Evolutionary conservation across 2,888 invertebrate species (phyloP).

Genomic region (Pristionchus exspectatus): DNA sequence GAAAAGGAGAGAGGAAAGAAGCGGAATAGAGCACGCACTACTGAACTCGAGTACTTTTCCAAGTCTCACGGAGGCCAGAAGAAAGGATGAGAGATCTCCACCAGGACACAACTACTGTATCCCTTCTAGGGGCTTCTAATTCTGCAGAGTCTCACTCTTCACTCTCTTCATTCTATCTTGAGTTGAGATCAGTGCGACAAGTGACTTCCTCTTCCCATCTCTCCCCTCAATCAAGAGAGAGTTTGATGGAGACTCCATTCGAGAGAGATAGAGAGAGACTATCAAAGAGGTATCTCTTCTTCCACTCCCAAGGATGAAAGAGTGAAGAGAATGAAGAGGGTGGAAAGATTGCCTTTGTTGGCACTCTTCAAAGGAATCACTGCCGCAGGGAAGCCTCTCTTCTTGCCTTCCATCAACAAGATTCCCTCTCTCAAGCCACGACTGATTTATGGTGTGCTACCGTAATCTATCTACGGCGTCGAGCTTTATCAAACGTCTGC

Average conservation of each 20-base stretch:
- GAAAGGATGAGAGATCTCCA: background rate
- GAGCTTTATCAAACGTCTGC: slow-evolving; percentile 8
- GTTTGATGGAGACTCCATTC: slow-evolving; percentile 15
- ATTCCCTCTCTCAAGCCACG: background rate
- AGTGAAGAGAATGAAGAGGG: slow-evolving; percentile 3
- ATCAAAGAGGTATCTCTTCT: slow-evolving; percentile 14
- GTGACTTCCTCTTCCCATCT: slow-evolving; percentile 34
- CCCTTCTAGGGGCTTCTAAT: background rate
- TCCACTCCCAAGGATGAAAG: background rate
- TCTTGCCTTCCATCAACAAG: slow-evolving; percentile 1
- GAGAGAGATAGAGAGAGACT: slow-evolving; percentile 22
- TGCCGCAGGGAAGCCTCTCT: slow-evolving; percentile 1
- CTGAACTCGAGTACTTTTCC: slow-evolving; percentile 1
- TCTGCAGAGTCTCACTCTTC: background rate
- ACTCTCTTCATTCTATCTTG: background rate
- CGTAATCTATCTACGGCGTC: background rate
- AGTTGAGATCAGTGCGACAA: slow-evolving; percentile 11
- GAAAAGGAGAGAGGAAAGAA: background rate
- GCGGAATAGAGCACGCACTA: slow-evolving; percentile 21
- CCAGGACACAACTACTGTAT: background rate
- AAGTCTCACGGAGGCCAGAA: background rate
- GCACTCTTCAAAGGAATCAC: slow-evolving; percentile 20
- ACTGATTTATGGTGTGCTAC: slow-evolving; percentile 34
- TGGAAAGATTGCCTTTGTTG: slow-evolving; percentile 1
- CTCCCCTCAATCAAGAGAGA: background rate